Evolutionary conservation across 2,113 vertebrate genomes (phyloP).

Genomic region (Rana temporaria): DNA sequence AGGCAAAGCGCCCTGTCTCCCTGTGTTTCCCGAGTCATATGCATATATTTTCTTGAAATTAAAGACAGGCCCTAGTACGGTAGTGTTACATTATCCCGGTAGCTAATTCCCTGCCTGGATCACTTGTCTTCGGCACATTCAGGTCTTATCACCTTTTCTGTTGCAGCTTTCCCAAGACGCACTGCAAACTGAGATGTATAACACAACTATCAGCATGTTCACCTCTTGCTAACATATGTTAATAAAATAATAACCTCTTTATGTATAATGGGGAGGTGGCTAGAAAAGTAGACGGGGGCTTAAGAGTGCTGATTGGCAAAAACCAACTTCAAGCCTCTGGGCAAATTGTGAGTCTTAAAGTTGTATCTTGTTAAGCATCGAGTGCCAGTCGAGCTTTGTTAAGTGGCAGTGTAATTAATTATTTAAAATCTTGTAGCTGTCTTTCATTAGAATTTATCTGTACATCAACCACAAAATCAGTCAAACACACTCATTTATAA

Average conservation of each 20-base stretch:
- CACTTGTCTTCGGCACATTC: neutral
- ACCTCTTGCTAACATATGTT: conserved; percentile 5
- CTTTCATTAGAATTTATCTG: conserved; percentile 87
- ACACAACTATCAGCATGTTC: conserved; percentile 1
- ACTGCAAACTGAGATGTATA: neutral
- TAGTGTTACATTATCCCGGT: neutral
- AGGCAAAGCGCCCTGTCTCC: conserved; percentile 6
- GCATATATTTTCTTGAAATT: neutral
- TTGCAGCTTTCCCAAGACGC: conserved; percentile 7
- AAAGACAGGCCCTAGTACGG: neutral
- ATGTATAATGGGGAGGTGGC: conserved; percentile 14
- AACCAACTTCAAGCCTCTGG: conserved; percentile 74
- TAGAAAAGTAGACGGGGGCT: conserved; percentile 22
- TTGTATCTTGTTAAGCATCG: conserved; percentile 83
- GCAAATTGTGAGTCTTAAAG: conserved; percentile 71
- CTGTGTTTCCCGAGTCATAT: conserved; percentile 6
- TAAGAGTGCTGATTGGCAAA: conserved; percentile 68
- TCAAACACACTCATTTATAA: conserved; percentile 83
- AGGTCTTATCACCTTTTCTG: neutral
- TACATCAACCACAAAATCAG: conserved; percentile 86
- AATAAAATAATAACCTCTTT: conserved; percentile 33
- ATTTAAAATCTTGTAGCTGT: conserved; percentile 84
- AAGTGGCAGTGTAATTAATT: conserved; percentile 85
- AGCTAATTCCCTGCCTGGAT: neutral
- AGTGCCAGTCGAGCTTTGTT: conserved; percentile 82